These are phyloP conservation scores for Pristionchus exspectatus DNA, from an alignment of 2,888 invertebrate species.

Conservation along the genomic window DNA sequence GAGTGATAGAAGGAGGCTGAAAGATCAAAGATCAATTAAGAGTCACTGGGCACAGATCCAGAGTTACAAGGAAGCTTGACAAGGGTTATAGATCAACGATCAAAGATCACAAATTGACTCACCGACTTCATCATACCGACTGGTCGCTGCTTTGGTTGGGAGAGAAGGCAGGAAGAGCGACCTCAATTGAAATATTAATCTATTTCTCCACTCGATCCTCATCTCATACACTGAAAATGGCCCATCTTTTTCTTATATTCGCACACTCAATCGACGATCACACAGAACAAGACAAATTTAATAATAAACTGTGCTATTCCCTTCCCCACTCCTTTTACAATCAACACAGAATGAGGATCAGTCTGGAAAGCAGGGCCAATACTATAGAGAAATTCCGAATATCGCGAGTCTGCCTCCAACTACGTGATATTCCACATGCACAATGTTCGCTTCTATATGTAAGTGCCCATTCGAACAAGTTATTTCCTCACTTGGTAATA, in stretches of 20 bases:
- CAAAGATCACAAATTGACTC: neutral
- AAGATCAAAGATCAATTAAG: slow-evolving; percentile 9
- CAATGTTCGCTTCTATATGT: too few species aligned
- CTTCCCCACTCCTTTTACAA: too few species aligned
- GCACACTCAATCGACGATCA: too few species aligned
- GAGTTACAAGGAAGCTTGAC: neutral
- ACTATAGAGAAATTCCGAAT: too few species aligned
- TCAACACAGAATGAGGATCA: too few species aligned
- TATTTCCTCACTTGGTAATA: neutral
- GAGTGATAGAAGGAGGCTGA: slow-evolving; percentile 21
- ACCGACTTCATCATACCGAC: slow-evolving; percentile 15
- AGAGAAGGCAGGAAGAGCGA: slow-evolving; percentile 40
- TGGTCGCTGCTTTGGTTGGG: neutral
- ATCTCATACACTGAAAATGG: too few species aligned
- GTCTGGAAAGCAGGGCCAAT: too few species aligned
- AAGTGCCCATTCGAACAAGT: neutral
- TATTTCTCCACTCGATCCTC: neutral
- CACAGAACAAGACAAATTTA: too few species aligned
- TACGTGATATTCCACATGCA: too few species aligned
- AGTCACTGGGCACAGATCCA: neutral
- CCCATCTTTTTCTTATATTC: too few species aligned
- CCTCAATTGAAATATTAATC: neutral
- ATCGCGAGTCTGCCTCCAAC: too few species aligned
- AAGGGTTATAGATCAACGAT: neutral
- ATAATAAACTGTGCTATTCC: too few species aligned